These are phyloP conservation scores for Lepidurus apus DNA, from an alignment of 1,140 invertebrate species.

Conservation along the genomic window DNA sequence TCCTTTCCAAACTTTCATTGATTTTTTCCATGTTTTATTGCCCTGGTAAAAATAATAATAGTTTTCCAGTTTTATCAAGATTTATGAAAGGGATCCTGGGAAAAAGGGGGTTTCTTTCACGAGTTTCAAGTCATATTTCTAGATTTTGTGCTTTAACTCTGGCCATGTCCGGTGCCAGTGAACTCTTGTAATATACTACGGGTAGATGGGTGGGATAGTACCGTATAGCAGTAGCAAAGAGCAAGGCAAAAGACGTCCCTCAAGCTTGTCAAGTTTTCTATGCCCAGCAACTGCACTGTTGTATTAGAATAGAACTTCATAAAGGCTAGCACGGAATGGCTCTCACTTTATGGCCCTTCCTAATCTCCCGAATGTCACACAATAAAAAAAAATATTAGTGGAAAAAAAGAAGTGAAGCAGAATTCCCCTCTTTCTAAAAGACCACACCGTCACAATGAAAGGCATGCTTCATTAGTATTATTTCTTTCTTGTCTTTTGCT, in stretches of 20 bases:
- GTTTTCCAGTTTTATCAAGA: too few relatives aligned
- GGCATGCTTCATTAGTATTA: too few relatives aligned
- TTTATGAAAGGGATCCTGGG: neutral
- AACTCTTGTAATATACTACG: neutral
- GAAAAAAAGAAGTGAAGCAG: neutral
- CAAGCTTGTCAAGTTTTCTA: neutral
- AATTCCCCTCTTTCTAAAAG: neutral
- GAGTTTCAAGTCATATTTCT: neutral
- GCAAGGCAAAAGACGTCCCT: neutral
- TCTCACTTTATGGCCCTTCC: neutral
- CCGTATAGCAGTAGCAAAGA: too few relatives aligned
- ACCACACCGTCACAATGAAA: neutral
- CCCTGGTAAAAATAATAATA: too few relatives aligned
- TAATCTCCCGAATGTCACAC: neutral
- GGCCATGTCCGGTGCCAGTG: slow-evolving; percentile 17
- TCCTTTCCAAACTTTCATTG: too few relatives aligned
- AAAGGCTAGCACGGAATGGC: neutral
- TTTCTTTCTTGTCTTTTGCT: too few relatives aligned
- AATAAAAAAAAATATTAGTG: neutral
- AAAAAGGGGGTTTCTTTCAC: neutral
- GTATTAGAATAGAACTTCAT: neutral
- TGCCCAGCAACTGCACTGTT: neutral
- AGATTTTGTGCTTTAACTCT: neutral
- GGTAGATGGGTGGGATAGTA: too few relatives aligned
- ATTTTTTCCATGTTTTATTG: too few relatives aligned